Evolutionary conservation across 2,888 invertebrate species (phyloP).

Genomic region (Parnassius apollo): DNA sequence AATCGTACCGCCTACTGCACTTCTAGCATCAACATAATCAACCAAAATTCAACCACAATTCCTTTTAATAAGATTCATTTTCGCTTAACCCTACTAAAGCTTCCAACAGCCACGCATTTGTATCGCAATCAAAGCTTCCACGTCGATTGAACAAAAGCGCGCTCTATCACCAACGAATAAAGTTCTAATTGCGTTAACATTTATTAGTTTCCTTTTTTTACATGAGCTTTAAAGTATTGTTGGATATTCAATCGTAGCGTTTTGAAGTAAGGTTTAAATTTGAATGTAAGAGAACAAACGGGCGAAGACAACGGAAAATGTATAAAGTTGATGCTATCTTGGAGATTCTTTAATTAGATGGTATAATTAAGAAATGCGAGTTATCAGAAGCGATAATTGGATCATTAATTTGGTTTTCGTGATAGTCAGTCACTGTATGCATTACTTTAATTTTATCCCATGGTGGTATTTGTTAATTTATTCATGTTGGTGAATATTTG

Average conservation of each 20-base stretch:
- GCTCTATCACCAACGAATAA: neutral
- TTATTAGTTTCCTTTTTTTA: neutral
- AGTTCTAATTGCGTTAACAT: neutral
- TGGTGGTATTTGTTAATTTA: too few species aligned
- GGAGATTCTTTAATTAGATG: constrained; percentile 66
- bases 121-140: constrained; percentile 1
- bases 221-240: neutral
- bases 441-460: neutral
- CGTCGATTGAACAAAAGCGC: neutral
- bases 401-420: constrained; percentile 56
- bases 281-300: neutral
- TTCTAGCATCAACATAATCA: constrained; percentile 21
- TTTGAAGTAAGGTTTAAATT: neutral
- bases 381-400: constrained; percentile 65
- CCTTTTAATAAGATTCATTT: constrained; percentile 18
- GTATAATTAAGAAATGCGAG: constrained; percentile 68
- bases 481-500: too few species aligned
- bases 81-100: neutral
- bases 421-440: constrained; percentile 15
- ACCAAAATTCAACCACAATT: constrained; percentile 1
- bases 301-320: constrained; percentile 18
- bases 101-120: constrained; percentile 2
- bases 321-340: constrained; percentile 33
- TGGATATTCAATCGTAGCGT: neutral
- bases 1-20: constrained; percentile 47